These are phyloP conservation scores for Elysia crispata DNA, from an alignment of 2,888 invertebrate species.

Conservation along the genomic window DNA sequence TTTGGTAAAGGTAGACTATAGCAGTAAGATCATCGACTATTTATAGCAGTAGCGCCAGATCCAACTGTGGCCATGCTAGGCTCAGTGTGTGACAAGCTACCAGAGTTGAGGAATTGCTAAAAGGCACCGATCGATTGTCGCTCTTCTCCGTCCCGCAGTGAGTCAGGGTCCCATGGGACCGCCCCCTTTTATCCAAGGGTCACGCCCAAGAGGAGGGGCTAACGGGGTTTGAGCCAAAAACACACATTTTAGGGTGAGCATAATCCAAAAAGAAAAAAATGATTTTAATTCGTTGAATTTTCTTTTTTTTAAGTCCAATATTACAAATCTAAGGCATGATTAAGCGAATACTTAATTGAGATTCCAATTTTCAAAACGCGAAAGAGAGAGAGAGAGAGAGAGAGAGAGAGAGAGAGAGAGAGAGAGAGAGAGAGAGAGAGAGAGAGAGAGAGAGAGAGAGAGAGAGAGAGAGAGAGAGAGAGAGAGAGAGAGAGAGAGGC, in stretches of 20 bases:
- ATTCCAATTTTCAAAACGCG: too few species aligned
- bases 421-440: neutral
- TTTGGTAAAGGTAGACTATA: too few species aligned
- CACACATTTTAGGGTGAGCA: too few species aligned
- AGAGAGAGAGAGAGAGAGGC: constrained; percentile 28
- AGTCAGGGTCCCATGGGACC: constrained; percentile 48
- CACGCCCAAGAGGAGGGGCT: constrained; percentile 47
- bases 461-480: constrained; percentile 12
- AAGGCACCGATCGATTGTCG: constrained; percentile 43
- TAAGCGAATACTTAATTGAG: too few species aligned
- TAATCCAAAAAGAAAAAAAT: too few species aligned
- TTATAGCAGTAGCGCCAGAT: too few species aligned
- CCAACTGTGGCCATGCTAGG: too few species aligned
- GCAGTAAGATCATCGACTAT: too few species aligned
- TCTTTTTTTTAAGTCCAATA: too few species aligned
- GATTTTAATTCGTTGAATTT: too few species aligned
- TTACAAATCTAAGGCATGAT: neutral
- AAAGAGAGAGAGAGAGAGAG: too few species aligned
- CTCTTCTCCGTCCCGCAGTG: constrained; percentile 43
- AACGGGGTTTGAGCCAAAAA: neutral
- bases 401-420: too few species aligned
- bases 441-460: neutral
- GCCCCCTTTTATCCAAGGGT: constrained; percentile 44
- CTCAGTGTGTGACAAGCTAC: constrained; percentile 27
- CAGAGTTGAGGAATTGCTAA: constrained; percentile 48